Evolutionary conservation across 2,888 invertebrate genomes (phyloP).

Genomic region (Acronicta psi): DNA sequence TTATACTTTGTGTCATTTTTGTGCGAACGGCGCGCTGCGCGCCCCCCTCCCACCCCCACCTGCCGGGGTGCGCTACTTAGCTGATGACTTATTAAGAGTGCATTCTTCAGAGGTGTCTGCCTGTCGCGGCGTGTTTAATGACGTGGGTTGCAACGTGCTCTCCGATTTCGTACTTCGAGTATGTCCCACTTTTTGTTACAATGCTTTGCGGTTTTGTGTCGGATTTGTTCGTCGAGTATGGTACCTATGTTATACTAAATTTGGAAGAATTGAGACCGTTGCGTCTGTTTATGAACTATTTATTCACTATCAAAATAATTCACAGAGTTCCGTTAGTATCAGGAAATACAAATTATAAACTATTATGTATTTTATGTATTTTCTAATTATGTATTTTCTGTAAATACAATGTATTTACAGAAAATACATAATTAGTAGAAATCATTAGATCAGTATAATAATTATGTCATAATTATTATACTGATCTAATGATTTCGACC

Average conservation of each 20-base stretch:
- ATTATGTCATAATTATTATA: too few relatives aligned
- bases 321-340: too few relatives aligned
- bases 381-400: too few relatives aligned
- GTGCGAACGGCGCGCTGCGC: slow-evolving; percentile 74
- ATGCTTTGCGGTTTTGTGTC: slow-evolving; percentile 56
- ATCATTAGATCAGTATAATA: too few relatives aligned
- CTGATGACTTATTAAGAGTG: slow-evolving; percentile 89
- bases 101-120: slow-evolving; percentile 88
- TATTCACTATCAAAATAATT: too few relatives aligned
- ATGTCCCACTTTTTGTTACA: slow-evolving; percentile 79
- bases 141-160: slow-evolving; percentile 73
- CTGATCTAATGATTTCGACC: not conserved
- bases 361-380: too few relatives aligned
- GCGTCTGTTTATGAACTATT: too few relatives aligned
- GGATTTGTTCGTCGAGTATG: slow-evolving; percentile 30
- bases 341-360: too few relatives aligned
- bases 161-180: slow-evolving; percentile 74
- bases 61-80: slow-evolving; percentile 79
- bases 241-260: not conserved
- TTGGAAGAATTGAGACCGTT: not conserved
- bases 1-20: slow-evolving; percentile 88
- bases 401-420: too few relatives aligned
- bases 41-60: slow-evolving; percentile 42
- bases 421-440: too few relatives aligned
- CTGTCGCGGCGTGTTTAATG: slow-evolving; percentile 85